Base-by-base conservation (phyloP, 2,888 invertebrate species). In the Dryococelus australis region DNA sequence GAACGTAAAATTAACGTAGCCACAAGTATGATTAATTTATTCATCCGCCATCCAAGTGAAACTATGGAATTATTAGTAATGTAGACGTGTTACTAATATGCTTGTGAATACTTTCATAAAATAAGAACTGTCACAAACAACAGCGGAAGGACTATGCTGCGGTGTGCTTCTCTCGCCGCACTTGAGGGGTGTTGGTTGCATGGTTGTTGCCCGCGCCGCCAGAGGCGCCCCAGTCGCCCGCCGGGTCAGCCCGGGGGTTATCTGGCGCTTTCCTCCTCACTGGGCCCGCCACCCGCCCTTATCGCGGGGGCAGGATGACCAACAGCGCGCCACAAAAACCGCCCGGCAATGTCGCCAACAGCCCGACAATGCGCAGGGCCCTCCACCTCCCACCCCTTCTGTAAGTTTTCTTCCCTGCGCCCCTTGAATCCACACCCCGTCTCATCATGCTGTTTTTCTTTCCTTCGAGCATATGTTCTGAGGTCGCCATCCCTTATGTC, bases 201-300 rank as follows among this genome's bases (percentile, higher is more conserved):
- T 65, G 65, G 65, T 65, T 65, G 65, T 65, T 16, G 65, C 65
- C 65, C 65, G 65, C 2, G 65, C 65, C 65, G 24, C 65, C 65
- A 16, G 65, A 20, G 65, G 65, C 65, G 65, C 65, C 65, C 8
- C 65, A 65, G 8, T 65, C 65, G 0, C 65, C 20, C 47, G 8
- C 65, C 65, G 65, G 65, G 65, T 65, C 65, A 65, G 65, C 65
- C 47, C 47, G 16, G n/a, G n/a, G 65, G 65, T 65, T 65, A 65
- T 65, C 65, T 65, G 65, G 8, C 65, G 65, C 65, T 65, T 65
- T 65, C 65, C 65, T 65, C 24, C 65, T 65, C 65, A 65, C 65
- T 65, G 65, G 24, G 65, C 65, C 13, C 65, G n/a, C 65, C 20
- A 20, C 65, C 16, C 16, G 47, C 12, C 47, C 65, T 65, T 65